Percentiles rank a stretch among this genome's conserved stretches.
These are phyloP conservation scores for Gymnocheta viridis DNA, from an alignment of 2,888 invertebrate species.

Conservation along the genomic window DNA sequence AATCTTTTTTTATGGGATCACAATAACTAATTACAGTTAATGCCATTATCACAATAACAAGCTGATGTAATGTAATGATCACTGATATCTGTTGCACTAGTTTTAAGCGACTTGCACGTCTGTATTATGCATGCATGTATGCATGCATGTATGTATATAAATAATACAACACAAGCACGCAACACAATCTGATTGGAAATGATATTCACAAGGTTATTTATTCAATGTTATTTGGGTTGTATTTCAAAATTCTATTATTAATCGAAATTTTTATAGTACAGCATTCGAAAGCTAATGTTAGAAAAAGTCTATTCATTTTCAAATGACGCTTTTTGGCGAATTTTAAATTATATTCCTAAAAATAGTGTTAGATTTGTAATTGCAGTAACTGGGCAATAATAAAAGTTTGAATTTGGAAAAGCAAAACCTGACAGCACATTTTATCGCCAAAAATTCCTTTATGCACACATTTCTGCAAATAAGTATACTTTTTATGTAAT, in stretches of 20 bases:
- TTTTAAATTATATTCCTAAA: too few species aligned
- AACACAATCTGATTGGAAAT: conserved; percentile 35
- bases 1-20: conserved; percentile 37
- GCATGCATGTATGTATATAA: not conserved
- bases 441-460: too few species aligned
- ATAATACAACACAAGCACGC: conserved; percentile 6
- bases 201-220: conserved; percentile 41
- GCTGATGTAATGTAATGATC: conserved; percentile 53
- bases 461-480: too few species aligned
- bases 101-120: not conserved
- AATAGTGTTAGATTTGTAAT: too few species aligned
- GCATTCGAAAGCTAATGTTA: not conserved
- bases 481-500: too few species aligned
- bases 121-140: too few species aligned
- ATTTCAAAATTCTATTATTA: not conserved
- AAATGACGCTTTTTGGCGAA: too few species aligned
- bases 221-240: not conserved
- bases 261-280: not conserved
- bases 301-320: too few species aligned
- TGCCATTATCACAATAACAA: conserved; percentile 33
- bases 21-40: conserved; percentile 31
- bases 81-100: conserved; percentile 39
- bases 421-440: too few species aligned
- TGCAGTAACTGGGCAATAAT: too few species aligned
- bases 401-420: too few species aligned